Evolutionary conservation across 1,140 invertebrate genomes (phyloP).

Genomic region (Bombus fervidus): DNA sequence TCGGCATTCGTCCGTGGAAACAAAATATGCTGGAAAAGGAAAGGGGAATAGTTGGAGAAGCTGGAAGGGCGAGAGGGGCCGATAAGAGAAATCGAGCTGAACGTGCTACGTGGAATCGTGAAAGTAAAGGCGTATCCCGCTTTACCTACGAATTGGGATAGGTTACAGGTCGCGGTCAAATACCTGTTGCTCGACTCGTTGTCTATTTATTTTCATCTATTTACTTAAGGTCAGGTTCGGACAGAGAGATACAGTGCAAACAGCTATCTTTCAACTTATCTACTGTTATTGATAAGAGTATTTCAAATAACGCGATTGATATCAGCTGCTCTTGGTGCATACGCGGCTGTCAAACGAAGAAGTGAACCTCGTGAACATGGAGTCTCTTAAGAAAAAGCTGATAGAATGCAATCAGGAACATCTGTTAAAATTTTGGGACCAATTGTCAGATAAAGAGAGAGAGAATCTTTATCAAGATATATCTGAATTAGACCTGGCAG

Average conservation of each 20-base stretch:
- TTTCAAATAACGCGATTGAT: conserved; percentile 35
- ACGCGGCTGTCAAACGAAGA: conserved; percentile 27
- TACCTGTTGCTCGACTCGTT: conserved; percentile 53
- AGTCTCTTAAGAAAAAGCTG: conserved; percentile 49
- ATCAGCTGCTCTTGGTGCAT: background rate
- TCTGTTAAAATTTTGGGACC: conserved; percentile 92
- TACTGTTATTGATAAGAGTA: conserved; percentile 19
- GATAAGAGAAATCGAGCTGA: conserved; percentile 67
- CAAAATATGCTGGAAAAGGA: conserved; percentile 43
- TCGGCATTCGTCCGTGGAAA: background rate
- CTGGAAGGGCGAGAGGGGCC: conserved; percentile 52
- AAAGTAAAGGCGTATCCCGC: conserved; percentile 59
- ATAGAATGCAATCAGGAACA: conserved; percentile 87
- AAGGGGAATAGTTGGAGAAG: conserved; percentile 37
- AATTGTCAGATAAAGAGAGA: conserved; percentile 87
- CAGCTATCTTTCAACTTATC: background rate
- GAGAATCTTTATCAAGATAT: conserved; percentile 85
- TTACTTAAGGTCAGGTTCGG: background rate
- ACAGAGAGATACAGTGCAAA: background rate
- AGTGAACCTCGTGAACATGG: conserved; percentile 32
- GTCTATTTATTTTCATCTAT: background rate
- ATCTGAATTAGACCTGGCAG: conserved; percentile 85
- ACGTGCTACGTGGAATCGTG: conserved; percentile 61
- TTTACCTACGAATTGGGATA: conserved; percentile 35
- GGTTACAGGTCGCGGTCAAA: conserved; percentile 16